phyloP scores from a whole-genome alignment of 2,113 vertebrate genomes.

The Struthio camelus region DNA sequence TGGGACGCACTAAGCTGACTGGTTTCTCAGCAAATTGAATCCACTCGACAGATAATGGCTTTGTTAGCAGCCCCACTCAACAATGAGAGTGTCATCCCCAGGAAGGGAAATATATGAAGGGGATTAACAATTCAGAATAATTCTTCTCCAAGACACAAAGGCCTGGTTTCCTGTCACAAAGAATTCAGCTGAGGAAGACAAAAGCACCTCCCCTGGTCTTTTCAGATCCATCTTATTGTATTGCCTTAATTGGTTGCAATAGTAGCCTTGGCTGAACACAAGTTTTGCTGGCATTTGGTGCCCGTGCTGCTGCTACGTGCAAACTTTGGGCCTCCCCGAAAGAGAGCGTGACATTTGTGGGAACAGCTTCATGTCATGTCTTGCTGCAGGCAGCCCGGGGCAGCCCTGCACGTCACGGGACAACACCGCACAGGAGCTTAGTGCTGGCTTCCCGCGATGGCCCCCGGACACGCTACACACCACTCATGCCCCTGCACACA shows the following conservation, averaged over 20 bases:
- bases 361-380: not conserved
- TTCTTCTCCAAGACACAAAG: conserved; percentile 25
- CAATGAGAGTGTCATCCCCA: conserved; percentile 7
- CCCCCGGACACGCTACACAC: too few species aligned
- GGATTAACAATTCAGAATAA: conserved; percentile 40
- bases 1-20: not conserved
- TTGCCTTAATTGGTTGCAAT: conserved; percentile 1
- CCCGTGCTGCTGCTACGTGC: not conserved
- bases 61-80: conserved; percentile 30
- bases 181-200: conserved; percentile 11
- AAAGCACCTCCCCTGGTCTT: not conserved
- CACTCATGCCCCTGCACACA: accelerated
- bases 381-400: not conserved
- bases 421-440: not conserved
- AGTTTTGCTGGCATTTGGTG: not conserved
- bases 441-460: accelerated
- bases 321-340: not conserved
- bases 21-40: conserved; percentile 2
- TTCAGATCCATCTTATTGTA: not conserved
- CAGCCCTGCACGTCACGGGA: not conserved
- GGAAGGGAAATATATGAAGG: not conserved
- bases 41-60: conserved; percentile 27
- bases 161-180: conserved; percentile 39
- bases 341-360: not conserved
- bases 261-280: not conserved